Evolutionary conservation across 2,888 invertebrate species (phyloP), one percentile per base, ranked within the genome.

Genomic region (Tetragonula carbonaria): DNA sequence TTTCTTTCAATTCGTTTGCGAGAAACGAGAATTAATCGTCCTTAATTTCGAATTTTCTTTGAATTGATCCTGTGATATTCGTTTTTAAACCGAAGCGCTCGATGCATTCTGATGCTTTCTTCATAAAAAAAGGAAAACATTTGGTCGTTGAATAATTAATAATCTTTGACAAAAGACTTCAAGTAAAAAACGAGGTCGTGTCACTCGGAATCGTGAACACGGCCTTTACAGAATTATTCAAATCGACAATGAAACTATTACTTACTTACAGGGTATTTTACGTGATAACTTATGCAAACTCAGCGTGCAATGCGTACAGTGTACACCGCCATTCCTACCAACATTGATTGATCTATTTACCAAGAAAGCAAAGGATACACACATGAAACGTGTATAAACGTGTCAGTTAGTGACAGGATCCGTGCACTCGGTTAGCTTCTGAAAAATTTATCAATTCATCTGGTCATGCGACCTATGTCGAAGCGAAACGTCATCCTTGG

Each of bases 391-490:
- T 2, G 57, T 45, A 28, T 21, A 86, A 81, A 80, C 74, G 78
- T 68, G 81, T 82, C 80, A 77, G 72, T 33, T 63, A 80, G 77
- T 72, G 84, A 83, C 71, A 70, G 21, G 74, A 51, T 75, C 78
- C 78, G 84, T 85, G 73, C 78, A 86, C 72, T 68, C 66, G 45
- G 67, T 50, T 57, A 50, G 23, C 79, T 81, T 70, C 16, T 90
- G 18, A 78, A 90, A 90, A 87, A 90, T 90, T 87, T 80, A 90
- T 87, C 78, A 82, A 84, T 68, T 50, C 71, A 57, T 45, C 62
- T 67, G 71, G 53, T 23, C 89, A 87, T 78, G 86, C 86, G 14
- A 89, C 82, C 78, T 65, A 55, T 45, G 66, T 77, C 62, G 45
- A 67, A 82, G 63, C 67, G 50, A 78, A 82, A 79, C 59, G 51